A percentile compares a stretch with the other conserved stretches of the same genome.
These are phyloP conservation scores for Eupithecia abbreviata DNA, from an alignment of 2,888 invertebrate species.

Conservation along the genomic window DNA sequence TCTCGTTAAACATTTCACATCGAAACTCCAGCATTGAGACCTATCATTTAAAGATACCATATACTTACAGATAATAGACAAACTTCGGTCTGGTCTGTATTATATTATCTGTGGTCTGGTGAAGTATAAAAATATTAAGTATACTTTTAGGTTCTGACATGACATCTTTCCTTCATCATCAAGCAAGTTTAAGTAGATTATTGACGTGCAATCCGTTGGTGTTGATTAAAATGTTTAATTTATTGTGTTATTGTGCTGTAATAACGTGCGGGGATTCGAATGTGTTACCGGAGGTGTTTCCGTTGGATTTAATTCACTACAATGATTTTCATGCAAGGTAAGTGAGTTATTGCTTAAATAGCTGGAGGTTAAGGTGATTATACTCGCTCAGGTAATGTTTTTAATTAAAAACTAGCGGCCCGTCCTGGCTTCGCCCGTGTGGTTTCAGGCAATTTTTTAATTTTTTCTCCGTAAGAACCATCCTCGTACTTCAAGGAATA, in stretches of 20 bases:
- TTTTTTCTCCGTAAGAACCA: no score
- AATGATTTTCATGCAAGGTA: conserved; percentile 83
- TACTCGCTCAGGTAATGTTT: no score
- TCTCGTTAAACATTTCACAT: neutral
- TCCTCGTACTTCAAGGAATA: no score
- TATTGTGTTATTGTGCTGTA: conserved; percentile 45
- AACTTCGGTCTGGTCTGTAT: neutral
- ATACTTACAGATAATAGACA: neutral
- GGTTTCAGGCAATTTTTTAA: no score
- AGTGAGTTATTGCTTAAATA: conserved; percentile 51
- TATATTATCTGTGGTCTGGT: no score
- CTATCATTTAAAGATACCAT: no score
- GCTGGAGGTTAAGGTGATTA: no score
- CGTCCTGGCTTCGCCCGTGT: no score
- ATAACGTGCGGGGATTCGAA: conserved; percentile 42
- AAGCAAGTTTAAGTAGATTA: neutral
- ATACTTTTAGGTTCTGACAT: no score
- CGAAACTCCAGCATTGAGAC: neutral
- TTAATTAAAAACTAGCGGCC: no score
- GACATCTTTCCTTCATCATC: no score
- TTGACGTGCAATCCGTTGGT: neutral
- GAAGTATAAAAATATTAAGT: no score
- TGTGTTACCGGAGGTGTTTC: conserved; percentile 62
- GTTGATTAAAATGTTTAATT: neutral
- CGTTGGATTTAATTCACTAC: conserved; percentile 80